Percentiles rank a stretch among this genome's conserved stretches.
Evolutionary conservation across 2,888 invertebrate species (phyloP).

Genomic region (Calameuta filiformis): DNA sequence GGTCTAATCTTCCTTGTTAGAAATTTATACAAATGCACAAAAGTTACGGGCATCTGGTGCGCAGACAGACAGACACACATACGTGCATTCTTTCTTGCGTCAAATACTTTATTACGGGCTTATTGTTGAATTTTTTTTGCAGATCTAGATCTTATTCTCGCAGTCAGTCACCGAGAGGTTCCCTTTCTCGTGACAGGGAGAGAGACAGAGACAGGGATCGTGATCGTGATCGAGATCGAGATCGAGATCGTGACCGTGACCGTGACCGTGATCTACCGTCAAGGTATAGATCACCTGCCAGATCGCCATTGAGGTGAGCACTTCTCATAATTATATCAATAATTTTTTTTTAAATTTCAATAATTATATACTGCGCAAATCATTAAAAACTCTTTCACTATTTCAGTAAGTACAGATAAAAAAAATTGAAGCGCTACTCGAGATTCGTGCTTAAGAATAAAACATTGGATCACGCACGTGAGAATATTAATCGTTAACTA

Average conservation of each 20-base stretch:
- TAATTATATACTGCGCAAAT: no score
- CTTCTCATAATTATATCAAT: background rate
- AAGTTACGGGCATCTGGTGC: no score
- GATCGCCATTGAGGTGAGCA: conserved; percentile 60
- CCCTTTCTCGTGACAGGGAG: conserved; percentile 67
- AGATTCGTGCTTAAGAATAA: background rate
- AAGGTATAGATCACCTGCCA: conserved; percentile 59
- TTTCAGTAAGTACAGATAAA: no score
- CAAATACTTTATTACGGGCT: background rate
- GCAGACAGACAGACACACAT: no score
- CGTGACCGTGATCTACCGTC: conserved; percentile 51
- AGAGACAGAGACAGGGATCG: conserved; percentile 51
- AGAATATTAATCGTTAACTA: no score
- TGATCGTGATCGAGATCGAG: conserved; percentile 49
- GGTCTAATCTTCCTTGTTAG: no score
- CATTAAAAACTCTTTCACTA: no score
- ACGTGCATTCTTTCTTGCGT: no score
- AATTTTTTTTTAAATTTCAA: background rate
- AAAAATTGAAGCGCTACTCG: no score
- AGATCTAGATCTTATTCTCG: conserved; percentile 76
- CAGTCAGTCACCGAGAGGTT: conserved; percentile 69
- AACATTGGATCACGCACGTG: background rate
- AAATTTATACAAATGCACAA: no score
- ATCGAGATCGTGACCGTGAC: conserved; percentile 47
- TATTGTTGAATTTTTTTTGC: conserved; percentile 39